Evolutionary conservation across 2,888 invertebrate genomes (phyloP), one percentile per base, ranked within the genome.

Genomic region (Lasioglossum calceatum): DNA sequence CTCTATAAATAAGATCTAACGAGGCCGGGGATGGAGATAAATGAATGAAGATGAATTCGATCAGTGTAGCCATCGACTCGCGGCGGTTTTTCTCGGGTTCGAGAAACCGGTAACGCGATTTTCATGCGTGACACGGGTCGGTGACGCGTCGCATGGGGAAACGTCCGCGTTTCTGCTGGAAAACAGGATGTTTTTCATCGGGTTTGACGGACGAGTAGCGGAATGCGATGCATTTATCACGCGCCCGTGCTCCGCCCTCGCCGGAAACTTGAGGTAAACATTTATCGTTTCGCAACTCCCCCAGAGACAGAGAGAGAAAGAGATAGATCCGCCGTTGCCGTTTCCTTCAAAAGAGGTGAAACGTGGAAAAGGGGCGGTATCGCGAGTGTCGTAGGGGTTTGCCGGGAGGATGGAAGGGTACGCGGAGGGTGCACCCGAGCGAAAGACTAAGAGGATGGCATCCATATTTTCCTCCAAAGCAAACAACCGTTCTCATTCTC

Each of bases 151-250:
- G 75, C 54, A 1, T 19, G 42, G 44, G 44, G 32, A 70, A n/a
- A 32, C 39, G 54, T 73, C 19, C 47, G 27, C 32, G 27, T 42
- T 76, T 44, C 72, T 27, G 27, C n/a, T 42, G 79, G 54, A 82
- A 86, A 86, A 79, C 87, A 85, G 78, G 76, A 72, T 84, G 87
- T 89, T 89, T 89, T 89, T 86, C 87, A 75, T 84, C 75, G 84
- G 72, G 84, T 80, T 83, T 84, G 85, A 87, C 70, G 71, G 79
- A 79, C 76, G 87, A 83, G 77, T 75, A 67, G 64, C 19, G 85
- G 82, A 82, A 85, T 67, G 81, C 78, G 77, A 76, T 84, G 84
- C 89, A 89, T 89, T 87, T 85, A 89, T 89, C 89, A 87, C 78
- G 84, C 54, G 32, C 36, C 44, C 32, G 86, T 70, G 36, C 42